These are phyloP conservation scores for Erpornis zantholeuca DNA, from an alignment of 2,113 vertebrate genomes.

Conservation along the genomic window DNA sequence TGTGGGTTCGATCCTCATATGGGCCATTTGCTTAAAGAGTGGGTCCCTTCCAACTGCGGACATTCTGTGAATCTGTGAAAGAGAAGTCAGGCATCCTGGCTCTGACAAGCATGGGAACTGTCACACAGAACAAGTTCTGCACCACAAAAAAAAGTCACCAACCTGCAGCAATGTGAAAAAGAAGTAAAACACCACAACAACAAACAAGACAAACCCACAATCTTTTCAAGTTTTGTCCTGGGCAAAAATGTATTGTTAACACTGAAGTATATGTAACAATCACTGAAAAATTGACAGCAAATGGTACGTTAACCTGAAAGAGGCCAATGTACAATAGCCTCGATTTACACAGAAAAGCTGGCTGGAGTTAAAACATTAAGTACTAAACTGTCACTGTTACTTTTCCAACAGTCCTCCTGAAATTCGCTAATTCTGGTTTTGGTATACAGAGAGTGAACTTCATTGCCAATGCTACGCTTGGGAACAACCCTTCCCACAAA, in stretches of 20 bases:
- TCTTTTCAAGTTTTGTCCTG: not conserved
- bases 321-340: not conserved
- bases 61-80: not conserved
- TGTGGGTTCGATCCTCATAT: rapidly evolving
- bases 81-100: not conserved
- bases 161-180: not conserved
- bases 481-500: not conserved
- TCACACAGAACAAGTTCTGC: not conserved
- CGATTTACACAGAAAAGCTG: not conserved
- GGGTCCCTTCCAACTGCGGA: not conserved
- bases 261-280: not conserved
- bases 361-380: not conserved
- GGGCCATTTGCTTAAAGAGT: not conserved
- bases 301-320: not conserved
- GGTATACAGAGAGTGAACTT: not conserved
- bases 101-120: not conserved
- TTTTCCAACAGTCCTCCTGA: not conserved
- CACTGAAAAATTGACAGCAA: not conserved
- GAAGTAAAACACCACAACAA: not conserved
- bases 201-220: not conserved
- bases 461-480: not conserved
- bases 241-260: not conserved
- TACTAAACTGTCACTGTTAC: not conserved
- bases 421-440: not conserved
- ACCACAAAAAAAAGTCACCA: not conserved